Percentiles rank a stretch among this genome's conserved stretches.
Conservation (phyloP, 1,140 invertebrate species). For the Vanessa tameamea region DNA sequence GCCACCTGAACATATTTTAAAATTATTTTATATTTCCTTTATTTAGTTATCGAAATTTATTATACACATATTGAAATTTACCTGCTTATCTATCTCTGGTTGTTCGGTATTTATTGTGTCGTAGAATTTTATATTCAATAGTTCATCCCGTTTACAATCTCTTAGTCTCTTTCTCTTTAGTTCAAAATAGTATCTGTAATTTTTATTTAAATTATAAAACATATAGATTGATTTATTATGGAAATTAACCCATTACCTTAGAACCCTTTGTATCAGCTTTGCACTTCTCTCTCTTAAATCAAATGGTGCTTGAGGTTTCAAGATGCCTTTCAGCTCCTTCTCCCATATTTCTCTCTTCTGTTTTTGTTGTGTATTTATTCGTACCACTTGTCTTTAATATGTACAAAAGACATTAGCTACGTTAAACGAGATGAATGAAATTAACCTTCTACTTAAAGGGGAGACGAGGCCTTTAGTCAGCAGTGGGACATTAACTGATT, state of each 20-base stretch:
- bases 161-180: slow-evolving; percentile 49
- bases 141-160: slow-evolving; percentile 50
- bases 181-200: slow-evolving; percentile 54
- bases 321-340: slow-evolving; percentile 55
- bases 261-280: slow-evolving; percentile 54
- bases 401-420: too few relatives aligned
- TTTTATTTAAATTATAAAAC: slow-evolving; percentile 11
- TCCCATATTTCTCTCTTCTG: slow-evolving; percentile 56
- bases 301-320: slow-evolving; percentile 43
- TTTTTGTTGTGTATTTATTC: slow-evolving; percentile 29
- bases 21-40: neutral
- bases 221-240: slow-evolving; percentile 10
- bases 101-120: slow-evolving; percentile 19
- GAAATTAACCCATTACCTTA: slow-evolving; percentile 44
- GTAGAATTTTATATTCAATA: slow-evolving; percentile 48
- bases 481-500: too few relatives aligned
- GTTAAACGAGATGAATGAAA: too few relatives aligned
- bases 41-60: neutral
- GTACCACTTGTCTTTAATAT: slow-evolving; percentile 51
- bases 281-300: slow-evolving; percentile 52
- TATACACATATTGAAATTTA: slow-evolving; percentile 21
- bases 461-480: too few relatives aligned
- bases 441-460: too few relatives aligned
- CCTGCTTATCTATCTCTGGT: slow-evolving; percentile 32
- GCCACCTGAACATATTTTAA: slow-evolving; percentile 32